Evolutionary conservation across 2,113 vertebrate genomes (phyloP), one percentile per base, ranked within the genome.

Genomic region (Danionella cerebrum): DNA sequence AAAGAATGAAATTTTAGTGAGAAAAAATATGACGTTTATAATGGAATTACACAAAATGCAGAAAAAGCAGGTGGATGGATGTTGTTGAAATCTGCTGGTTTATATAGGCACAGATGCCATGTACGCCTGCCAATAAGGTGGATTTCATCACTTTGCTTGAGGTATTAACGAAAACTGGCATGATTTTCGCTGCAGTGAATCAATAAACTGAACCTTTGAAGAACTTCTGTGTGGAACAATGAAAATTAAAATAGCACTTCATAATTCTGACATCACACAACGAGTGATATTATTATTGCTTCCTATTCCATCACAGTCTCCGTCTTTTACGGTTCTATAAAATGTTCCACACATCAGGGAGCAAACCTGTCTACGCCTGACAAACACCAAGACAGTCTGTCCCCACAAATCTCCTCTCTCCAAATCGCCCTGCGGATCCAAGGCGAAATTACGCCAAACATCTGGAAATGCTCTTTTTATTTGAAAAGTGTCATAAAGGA

Each of bases 381-480:
- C 79, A 77, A 74, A 78, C 73, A 69, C 52, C 41, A 70, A 47
- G 25, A 69, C 22, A 27, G 47, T 58, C 68, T 72, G 65, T 74
- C 76, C 74, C 51, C 62, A 59, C 62, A 67, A 65, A 78, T 73
- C 73, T 71, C 52, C 33, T 73, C 39, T 58, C 58, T 54, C 38
- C 66, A 48, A 33, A 65, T 65, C 39, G 50, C 9, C 54, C 65
- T 25, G 44, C 38, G 39, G 50, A 66, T 65, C 53, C 16, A 21
- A 25, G 57, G 45, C 38, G 13, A 58, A 70, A 78, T 67, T 48
- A 62, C 70, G 59, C 73, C 73, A 80, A 83, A 84, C 81, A 82
- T 83, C 78, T 80, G 82, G 82, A 70, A 48, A 76, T 71, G 58
- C 71, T 77, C 70, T 57, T 73, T 69, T 77, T 76, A 77, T 79